Base-by-base conservation (phyloP, 1,140 invertebrate genomes). In the Antheraea mylitta region DNA sequence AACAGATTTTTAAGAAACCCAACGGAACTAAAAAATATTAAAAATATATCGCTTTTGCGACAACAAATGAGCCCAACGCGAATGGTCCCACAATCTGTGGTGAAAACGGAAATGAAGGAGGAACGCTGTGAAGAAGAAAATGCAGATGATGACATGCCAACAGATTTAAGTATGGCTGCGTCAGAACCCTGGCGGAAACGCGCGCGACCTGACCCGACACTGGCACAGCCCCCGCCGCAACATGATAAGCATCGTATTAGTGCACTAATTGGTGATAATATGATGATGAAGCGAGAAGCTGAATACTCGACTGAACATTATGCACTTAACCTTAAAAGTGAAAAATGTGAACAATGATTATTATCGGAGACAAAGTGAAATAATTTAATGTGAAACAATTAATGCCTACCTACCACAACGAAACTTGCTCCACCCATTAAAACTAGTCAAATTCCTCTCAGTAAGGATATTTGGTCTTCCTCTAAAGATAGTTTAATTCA, bases 1-100 rank as follows among this genome's bases (percentile, higher is more conserved):
- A 93, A 67, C 83, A 97, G 96, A 88, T 98, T 98, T 90, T 90
- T 98, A 62, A 94, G 97, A 69, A 98, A 98, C 92, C 97, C 97
- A 38, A 96, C 96, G 38, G 97, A 98, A 91, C 87, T 98, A 72
- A 98, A 98, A 82, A 98, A 97, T 83, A 98, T 98, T 62, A 98
- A 98, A 88, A 98, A 98, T 85, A 98, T 98, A 75, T 98, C 97
- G 4, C 89, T 98, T 68, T 87, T 98, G 69, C 94, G 97, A n/a
- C 96, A 98, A 87, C 96, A 97, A 85, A 96, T 96, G 95, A 95
- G 95, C 70, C 95, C 95, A 69, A 95, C 93, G 0, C 86, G 93
- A 19, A 91, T 92, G 7, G 74, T 87, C 0, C 79, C 87, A 19
- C 88, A 90, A 69, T 63, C 84, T n/a, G 70, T 82, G 0, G 87